A percentile compares a stretch with the other conserved stretches of the same genome.
These are phyloP conservation scores for Echiichthys vipera DNA, from an alignment of 2,797 vertebrate genomes.

Conservation along the genomic window DNA sequence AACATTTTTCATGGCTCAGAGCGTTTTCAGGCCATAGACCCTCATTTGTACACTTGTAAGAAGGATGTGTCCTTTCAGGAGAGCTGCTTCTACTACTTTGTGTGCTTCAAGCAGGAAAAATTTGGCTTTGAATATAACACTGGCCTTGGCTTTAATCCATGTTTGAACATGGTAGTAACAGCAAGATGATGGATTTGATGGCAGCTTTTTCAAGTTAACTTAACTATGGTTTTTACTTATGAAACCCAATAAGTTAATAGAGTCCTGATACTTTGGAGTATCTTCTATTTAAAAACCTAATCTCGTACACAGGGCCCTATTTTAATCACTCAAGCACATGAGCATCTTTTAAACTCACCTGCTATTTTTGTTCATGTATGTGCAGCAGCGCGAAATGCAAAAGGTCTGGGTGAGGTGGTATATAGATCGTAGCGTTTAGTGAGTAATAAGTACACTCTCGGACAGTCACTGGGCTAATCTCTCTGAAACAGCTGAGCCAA, in stretches of 20 bases:
- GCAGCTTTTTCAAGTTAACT: background rate
- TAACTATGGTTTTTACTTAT: background rate
- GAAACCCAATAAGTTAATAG: background rate
- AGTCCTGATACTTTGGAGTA: background rate
- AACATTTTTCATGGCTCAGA: constrained; percentile 40
- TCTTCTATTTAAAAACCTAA: no score
- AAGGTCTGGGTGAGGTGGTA: background rate
- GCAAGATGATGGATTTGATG: constrained; percentile 2
- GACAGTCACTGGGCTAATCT: background rate
- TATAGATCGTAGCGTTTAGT: background rate
- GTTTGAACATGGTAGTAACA: background rate
- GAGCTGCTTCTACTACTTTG: constrained; percentile 3
- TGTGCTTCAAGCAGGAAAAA: constrained; percentile 5
- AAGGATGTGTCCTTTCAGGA: constrained; percentile 29
- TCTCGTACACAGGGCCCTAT: background rate
- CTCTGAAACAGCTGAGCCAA: no score
- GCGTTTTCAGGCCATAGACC: constrained; percentile 14
- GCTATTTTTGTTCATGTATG: background rate
- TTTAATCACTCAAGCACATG: background rate
- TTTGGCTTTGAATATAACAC: constrained; percentile 21
- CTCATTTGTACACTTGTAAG: constrained; percentile 38
- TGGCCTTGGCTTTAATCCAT: background rate
- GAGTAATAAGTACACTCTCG: background rate
- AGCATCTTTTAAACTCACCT: no score
- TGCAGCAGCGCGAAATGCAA: background rate